Evolutionary conservation across 2,113 vertebrate species (phyloP), one percentile per base, ranked within the genome.

Genomic region (Illadopsis cleaveri): DNA sequence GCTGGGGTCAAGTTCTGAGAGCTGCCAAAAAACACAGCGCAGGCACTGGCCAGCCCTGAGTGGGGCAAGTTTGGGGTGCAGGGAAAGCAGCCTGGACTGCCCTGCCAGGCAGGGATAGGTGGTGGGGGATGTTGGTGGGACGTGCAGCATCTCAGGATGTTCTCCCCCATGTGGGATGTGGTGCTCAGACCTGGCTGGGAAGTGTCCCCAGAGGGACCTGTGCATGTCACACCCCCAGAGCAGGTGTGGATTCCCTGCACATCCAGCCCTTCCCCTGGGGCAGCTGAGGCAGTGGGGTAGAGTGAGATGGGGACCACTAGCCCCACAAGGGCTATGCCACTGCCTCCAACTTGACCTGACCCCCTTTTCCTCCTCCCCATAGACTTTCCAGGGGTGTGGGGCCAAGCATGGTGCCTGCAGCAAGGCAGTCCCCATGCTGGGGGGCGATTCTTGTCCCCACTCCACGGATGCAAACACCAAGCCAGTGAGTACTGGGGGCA

Each of bases 401-500:
- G 27, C 31, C 1, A 14, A 14, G n/a, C 42, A 3, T 0, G 8
- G 61, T 33, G 35, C 35, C 60, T 57, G 42, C 12, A 71, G 60
- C 13, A 30, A 80, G 11, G 45, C 0, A 23, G 9, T 7, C 30
- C 27, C 31, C 0, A 0, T 0, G 1, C 45, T 5, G 1, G 14
- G 14, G 13, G 14, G 2, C 3, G 64, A 66, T 17, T 47, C 79
- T 75, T 4, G 1, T 47, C 27, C 64, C 54, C 69, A 54, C 10
- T 10, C 40, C 80, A 11, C 0, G 5, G 54, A 14, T 24, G 31
- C 54, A 20, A 70, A 40, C 79, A 28, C 30, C 28, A 17, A 53
- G 19, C 3, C 28, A 65, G 23, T 0, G 5, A 51, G 27, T 0
- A 2, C 64, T 6, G 50, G 0, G 1, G 40, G 22, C 19, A 24